These are phyloP conservation scores for Suncus etruscus DNA, from an alignment of 2,113 vertebrate species.

Conservation along the genomic window DNA sequence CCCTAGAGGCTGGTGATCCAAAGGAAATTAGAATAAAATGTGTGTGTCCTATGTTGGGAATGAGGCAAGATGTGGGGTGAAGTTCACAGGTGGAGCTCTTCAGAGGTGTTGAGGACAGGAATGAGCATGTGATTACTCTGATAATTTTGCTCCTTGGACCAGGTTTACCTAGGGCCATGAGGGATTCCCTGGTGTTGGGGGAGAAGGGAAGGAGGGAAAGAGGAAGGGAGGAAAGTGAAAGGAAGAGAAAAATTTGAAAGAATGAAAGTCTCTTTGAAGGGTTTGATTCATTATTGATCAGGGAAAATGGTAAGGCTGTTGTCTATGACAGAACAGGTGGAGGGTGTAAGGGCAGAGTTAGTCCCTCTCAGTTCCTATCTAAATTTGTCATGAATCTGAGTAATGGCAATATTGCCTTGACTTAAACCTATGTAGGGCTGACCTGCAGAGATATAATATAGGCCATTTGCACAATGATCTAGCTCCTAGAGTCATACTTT, in stretches of 20 bases:
- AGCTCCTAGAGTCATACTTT: not conserved
- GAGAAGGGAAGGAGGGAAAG: not conserved
- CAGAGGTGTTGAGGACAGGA: conserved; percentile 12
- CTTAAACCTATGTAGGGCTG: not conserved
- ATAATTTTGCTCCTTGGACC: not conserved
- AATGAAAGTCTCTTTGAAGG: not conserved
- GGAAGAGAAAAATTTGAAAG: not conserved
- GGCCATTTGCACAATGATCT: not conserved
- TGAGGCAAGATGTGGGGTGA: not conserved
- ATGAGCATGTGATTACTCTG: not conserved
- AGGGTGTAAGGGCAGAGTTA: not conserved
- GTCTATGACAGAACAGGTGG: not conserved
- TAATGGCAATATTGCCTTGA: not conserved
- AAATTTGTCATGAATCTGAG: not conserved
- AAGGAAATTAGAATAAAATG: not conserved
- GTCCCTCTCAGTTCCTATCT: not conserved
- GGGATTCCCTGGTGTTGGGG: not conserved
- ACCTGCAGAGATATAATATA: not conserved
- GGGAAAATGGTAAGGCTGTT: not conserved
- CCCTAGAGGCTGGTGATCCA: not conserved
- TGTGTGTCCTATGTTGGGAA: not conserved
- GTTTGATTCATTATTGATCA: not conserved
- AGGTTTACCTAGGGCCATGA: no score
- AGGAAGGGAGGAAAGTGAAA: not conserved
- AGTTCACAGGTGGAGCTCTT: not conserved